Evolutionary conservation across 2,113 vertebrate genomes (phyloP).

Genomic region (Hyaena hyaena): DNA sequence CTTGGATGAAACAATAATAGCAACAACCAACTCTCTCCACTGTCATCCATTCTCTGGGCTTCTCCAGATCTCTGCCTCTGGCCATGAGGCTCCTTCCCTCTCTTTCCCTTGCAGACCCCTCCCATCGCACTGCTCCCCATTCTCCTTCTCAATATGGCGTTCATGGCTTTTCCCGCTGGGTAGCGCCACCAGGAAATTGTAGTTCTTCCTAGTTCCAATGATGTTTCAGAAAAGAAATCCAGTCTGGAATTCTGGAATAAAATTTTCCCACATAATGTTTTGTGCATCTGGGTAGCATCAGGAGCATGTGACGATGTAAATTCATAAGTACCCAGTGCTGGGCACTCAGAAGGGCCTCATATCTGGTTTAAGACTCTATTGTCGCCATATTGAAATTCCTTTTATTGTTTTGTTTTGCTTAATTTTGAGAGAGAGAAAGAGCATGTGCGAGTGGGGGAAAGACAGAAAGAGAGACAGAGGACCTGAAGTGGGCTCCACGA

Average conservation of each 20-base stretch:
- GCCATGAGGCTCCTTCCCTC: fast-evolving
- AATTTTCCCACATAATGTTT: not conserved
- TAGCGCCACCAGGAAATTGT: not conserved
- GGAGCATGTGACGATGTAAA: fast-evolving
- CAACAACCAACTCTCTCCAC: not conserved
- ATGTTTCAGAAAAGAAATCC: not conserved
- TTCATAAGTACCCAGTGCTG: not conserved
- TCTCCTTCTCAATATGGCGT: not conserved
- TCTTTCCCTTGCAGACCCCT: not conserved
- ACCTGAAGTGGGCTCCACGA: no score
- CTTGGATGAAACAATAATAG: not conserved
- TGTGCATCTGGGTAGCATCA: not conserved
- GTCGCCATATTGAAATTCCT: not conserved
- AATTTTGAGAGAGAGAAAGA: no score
- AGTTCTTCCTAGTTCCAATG: not conserved
- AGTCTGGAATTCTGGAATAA: not conserved
- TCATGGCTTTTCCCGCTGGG: not conserved
- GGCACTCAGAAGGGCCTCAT: not conserved
- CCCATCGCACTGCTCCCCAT: not conserved
- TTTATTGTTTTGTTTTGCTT: no score
- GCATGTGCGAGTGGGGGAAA: no score
- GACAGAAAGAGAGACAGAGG: no score
- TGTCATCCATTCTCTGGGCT: not conserved
- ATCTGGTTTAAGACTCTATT: not conserved
- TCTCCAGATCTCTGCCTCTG: not conserved